A percentile compares a stretch with the other conserved stretches of the same genome.
These are phyloP conservation scores for Heliopora coerulea DNA, from an alignment of 92 coral and sea anemone genomes.

Conservation along the genomic window DNA sequence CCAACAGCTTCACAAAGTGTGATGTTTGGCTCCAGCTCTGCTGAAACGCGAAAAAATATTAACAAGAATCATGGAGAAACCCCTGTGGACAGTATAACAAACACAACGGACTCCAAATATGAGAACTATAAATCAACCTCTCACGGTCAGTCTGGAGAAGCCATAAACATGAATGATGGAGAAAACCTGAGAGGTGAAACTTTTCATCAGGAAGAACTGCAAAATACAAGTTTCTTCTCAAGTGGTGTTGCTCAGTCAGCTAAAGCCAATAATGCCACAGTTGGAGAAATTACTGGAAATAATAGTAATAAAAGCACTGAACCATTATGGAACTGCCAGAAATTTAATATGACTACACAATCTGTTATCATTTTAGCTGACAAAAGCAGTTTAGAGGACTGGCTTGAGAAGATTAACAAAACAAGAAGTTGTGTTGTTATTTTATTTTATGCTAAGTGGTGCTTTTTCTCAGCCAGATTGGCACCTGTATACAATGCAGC, in stretches of 20 bases:
- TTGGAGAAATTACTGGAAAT: neutral
- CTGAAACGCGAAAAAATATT: no score
- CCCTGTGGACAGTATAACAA: no score
- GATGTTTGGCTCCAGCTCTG: no score
- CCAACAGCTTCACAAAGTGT: no score
- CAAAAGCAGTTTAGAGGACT: conserved; percentile 14
- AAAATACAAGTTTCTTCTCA: neutral
- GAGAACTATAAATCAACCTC: no score
- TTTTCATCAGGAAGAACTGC: neutral
- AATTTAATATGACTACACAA: conserved; percentile 2
- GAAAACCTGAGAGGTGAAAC: neutral
- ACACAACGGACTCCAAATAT: no score
- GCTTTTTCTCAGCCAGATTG: conserved; percentile 77
- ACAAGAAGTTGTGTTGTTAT: conserved; percentile 75
- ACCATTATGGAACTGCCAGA: conserved; percentile 15
- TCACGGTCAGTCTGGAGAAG: neutral
- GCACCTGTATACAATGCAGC: conserved; percentile 93
- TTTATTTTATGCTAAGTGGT: conserved; percentile 83
- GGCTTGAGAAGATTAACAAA: conserved; percentile 26
- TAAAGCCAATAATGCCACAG: neutral
- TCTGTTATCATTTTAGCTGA: conserved; percentile 13
- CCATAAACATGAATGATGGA: neutral
- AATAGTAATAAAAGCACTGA: neutral
- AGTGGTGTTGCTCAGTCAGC: neutral
- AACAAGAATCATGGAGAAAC: no score